phyloP scores from a whole-genome alignment of 2,113 vertebrate species.

The Perccottus glenii region DNA sequence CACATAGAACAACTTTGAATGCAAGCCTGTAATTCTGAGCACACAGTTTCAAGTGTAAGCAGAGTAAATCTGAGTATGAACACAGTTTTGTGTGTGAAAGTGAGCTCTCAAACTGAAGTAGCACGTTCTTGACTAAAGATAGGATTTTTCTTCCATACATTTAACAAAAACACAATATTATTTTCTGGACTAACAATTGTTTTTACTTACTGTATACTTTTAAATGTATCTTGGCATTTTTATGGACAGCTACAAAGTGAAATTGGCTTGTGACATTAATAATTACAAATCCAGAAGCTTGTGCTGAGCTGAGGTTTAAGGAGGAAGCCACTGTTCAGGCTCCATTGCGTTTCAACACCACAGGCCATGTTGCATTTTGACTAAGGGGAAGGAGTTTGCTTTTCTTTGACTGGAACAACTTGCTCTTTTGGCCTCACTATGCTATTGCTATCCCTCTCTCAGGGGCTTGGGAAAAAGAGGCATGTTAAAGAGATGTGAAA shows the following conservation, averaged over 20 bases:
- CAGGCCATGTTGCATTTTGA: slow-evolving; percentile 41
- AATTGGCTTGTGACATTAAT: slow-evolving; percentile 5
- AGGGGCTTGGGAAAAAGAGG: slow-evolving; percentile 4
- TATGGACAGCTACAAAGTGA: background rate
- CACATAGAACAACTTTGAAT: too few relatives aligned
- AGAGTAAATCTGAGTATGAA: too few relatives aligned
- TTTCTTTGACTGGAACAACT: slow-evolving; percentile 40
- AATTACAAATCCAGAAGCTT: slow-evolving; percentile 3
- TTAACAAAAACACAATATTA: background rate
- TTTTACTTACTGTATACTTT: background rate
- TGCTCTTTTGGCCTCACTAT: slow-evolving; percentile 20
- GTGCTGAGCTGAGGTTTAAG: slow-evolving; percentile 15
- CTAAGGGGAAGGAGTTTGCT: slow-evolving; percentile 25
- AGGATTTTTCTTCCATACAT: too few relatives aligned
- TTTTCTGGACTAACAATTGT: background rate
- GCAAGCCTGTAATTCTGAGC: too few relatives aligned
- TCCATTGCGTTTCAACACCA: slow-evolving; percentile 42
- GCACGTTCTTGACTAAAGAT: too few relatives aligned
- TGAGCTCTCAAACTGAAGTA: too few relatives aligned
- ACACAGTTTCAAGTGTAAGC: too few relatives aligned
- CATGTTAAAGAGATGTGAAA: slow-evolving; percentile 16
- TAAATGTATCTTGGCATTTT: background rate
- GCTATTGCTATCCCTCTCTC: slow-evolving; percentile 14
- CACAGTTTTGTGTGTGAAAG: too few relatives aligned
- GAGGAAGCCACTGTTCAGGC: slow-evolving; percentile 16